A percentile compares a stretch with the other conserved stretches of the same genome.
Conservation (phyloP, 1,140 invertebrate genomes). For the Solenopsis fugax region DNA sequence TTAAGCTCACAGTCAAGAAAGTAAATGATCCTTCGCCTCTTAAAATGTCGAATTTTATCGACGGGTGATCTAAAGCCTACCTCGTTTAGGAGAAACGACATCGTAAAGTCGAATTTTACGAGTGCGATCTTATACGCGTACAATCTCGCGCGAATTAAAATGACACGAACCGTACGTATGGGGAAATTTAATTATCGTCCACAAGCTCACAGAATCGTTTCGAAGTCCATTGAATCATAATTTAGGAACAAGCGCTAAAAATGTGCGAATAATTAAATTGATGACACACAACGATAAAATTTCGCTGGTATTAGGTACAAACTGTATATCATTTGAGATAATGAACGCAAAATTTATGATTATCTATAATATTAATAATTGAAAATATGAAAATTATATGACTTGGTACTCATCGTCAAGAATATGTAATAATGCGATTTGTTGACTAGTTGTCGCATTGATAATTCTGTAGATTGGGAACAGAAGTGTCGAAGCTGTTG, state of each 20-base stretch:
- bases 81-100: slow-evolving; percentile 33
- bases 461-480: neutral
- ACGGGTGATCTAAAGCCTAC: neutral
- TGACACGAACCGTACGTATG: neutral
- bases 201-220: neutral
- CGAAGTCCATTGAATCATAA: neutral
- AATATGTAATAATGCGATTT: neutral
- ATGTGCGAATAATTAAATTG: neutral
- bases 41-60: slow-evolving; percentile 41
- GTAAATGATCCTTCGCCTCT: slow-evolving; percentile 18
- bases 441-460: neutral
- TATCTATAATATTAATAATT: neutral
- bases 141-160: slow-evolving; percentile 12
- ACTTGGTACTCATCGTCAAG: neutral
- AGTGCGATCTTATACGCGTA: slow-evolving; percentile 27
- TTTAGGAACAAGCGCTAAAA: neutral
- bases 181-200: slow-evolving; percentile 16
- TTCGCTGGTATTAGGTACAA: neutral
- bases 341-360: neutral
- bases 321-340: neutral
- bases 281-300: neutral
- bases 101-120: slow-evolving; percentile 49
- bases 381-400: neutral
- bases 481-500: neutral
- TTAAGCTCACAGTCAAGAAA: slow-evolving; percentile 10